phyloP scores from a whole-genome alignment of 1,140 invertebrate species.

The Drosophila miranda region DNA sequence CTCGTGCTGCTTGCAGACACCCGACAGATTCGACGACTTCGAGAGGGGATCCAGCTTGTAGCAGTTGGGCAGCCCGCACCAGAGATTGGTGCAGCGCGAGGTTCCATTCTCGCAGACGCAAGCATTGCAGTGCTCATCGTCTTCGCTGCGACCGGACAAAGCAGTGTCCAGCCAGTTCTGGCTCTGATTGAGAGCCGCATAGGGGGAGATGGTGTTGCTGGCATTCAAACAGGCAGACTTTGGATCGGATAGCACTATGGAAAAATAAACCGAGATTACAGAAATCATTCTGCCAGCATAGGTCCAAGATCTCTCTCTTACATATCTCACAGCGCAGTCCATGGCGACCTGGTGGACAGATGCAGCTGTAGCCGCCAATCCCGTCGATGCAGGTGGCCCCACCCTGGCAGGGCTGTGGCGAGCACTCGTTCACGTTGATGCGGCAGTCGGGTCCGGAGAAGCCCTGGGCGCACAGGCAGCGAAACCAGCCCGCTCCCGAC shows the following conservation, averaged over 20 bases:
- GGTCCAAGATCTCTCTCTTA: conserved; percentile 49
- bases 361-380: conserved; percentile 90
- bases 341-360: conserved; percentile 90
- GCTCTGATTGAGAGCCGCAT: conserved; percentile 67
- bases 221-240: conserved; percentile 74
- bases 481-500: conserved; percentile 90
- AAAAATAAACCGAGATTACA: not conserved
- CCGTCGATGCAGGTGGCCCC: conserved; percentile 92
- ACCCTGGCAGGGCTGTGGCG: conserved; percentile 91
- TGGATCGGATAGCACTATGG: conserved; percentile 77
- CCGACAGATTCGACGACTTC: conserved; percentile 83
- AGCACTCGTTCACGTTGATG: conserved; percentile 91
- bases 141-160: conserved; percentile 83
- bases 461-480: conserved; percentile 90
- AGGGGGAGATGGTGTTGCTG: conserved; percentile 70
- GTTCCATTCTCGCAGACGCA: conserved; percentile 90
- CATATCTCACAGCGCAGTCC: conserved; percentile 87
- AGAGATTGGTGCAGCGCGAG: conserved; percentile 91
- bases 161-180: conserved; percentile 65
- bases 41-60: conserved; percentile 83
- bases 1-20: conserved; percentile 73
- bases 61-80: conserved; percentile 93
- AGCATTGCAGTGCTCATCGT: conserved; percentile 90
- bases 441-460: conserved; percentile 90
- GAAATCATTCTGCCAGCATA: not conserved